Percentiles rank a stretch among this genome's conserved stretches.
Conservation (phyloP, 2,888 invertebrate species). For the Cosmopolites sordidus region DNA sequence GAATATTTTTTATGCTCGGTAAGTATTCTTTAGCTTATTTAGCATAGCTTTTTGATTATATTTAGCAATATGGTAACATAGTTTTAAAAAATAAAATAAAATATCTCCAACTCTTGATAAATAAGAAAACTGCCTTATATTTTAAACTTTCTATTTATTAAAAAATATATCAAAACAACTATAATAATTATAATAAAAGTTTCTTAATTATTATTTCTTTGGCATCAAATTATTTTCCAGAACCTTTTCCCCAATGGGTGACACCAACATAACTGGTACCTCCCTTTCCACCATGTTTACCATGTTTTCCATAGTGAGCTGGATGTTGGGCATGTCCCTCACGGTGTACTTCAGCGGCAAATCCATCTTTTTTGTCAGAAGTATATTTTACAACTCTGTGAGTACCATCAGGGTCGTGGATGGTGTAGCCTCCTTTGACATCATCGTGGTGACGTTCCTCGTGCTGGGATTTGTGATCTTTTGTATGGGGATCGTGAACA, state of each 20-base stretch:
- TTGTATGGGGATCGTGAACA: conserved; percentile 45
- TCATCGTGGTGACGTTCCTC: conserved; percentile 44
- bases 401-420: conserved; percentile 46
- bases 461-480: conserved; percentile 43
- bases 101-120: too few relatives aligned
- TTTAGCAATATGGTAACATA: too few relatives aligned
- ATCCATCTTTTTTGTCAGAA: conserved; percentile 40
- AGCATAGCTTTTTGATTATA: too few relatives aligned
- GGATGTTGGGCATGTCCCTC: conserved; percentile 25
- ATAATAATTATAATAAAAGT: too few relatives aligned
- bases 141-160: too few relatives aligned
- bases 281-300: conserved; percentile 17
- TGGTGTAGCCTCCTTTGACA: conserved; percentile 43
- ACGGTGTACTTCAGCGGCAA: conserved; percentile 40
- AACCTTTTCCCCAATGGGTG: conserved; percentile 32
- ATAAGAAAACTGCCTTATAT: too few relatives aligned
- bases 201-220: too few relatives aligned
- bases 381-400: conserved; percentile 45
- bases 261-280: conserved; percentile 35
- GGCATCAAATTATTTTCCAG: conserved; percentile 16
- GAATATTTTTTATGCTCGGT: too few relatives aligned
- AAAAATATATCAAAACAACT: too few relatives aligned
- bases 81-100: too few relatives aligned
- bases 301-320: conserved; percentile 20
- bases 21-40: too few relatives aligned